Conservation (phyloP, 2,797 vertebrate species). For the Fratercula arctica region DNA sequence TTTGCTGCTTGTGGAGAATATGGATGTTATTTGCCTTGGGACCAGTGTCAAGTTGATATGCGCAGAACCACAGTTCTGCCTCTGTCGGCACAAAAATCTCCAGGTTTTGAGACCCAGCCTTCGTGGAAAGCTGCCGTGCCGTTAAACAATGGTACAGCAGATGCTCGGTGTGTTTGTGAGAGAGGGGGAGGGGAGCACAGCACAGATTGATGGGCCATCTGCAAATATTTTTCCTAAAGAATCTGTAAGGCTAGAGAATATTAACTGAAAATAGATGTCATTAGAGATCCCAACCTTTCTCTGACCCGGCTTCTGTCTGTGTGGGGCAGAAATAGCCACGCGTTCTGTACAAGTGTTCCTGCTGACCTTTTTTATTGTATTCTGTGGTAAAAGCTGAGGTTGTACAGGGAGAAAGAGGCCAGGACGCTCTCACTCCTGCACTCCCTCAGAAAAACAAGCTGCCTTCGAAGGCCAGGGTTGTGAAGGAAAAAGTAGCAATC, state of each 20-base stretch:
- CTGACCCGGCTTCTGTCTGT: not conserved
- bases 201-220: constrained; percentile 69
- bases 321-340: not conserved
- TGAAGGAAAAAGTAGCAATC: not conserved
- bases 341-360: not conserved
- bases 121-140: constrained; percentile 4
- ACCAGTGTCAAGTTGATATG: not conserved
- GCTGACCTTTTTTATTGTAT: not conserved
- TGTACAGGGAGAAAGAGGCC: not conserved
- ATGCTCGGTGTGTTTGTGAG: constrained; percentile 37
- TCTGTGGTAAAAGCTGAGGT: not conserved
- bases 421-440: not conserved
- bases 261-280: constrained; percentile 62
- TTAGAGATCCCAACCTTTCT: constrained; percentile 51
- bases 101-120: not conserved
- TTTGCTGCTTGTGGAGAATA: not conserved
- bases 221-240: constrained; percentile 69
- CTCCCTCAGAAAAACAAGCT: not conserved
- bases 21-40: not conserved
- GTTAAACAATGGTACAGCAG: constrained; percentile 61
- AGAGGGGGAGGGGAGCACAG: constrained; percentile 29
- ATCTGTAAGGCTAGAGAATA: constrained; percentile 46
- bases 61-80: not conserved
- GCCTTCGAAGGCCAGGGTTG: not conserved
- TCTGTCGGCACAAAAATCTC: not conserved